These are phyloP conservation scores for Chelonia mydas DNA, from an alignment of 2,797 vertebrate species.

Conservation along the genomic window DNA sequence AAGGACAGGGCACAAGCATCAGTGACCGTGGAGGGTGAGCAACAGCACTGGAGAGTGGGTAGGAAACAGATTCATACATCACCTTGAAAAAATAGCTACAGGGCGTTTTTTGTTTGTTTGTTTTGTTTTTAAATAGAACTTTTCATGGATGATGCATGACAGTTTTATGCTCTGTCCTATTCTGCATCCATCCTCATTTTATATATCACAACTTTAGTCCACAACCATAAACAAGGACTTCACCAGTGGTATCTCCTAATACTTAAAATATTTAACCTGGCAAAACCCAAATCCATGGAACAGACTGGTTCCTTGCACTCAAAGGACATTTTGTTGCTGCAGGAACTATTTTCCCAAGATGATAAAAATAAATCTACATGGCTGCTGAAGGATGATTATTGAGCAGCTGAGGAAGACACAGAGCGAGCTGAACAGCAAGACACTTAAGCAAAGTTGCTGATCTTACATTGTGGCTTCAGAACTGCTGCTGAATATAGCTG, in stretches of 20 bases:
- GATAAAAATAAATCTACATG: constrained; percentile 39
- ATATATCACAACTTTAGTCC: constrained; percentile 60
- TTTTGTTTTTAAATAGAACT: neutral
- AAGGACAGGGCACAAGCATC: neutral
- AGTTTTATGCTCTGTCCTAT: constrained; percentile 73
- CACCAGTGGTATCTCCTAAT: constrained; percentile 42
- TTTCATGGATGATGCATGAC: constrained; percentile 53
- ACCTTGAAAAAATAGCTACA: neutral
- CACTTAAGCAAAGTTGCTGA: constrained; percentile 14
- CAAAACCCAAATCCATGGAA: constrained; percentile 54
- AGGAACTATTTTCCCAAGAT: constrained; percentile 40
- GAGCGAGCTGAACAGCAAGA: constrained; percentile 50
- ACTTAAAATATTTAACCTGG: constrained; percentile 69
- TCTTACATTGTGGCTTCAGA: constrained; percentile 17
- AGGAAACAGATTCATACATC: constrained; percentile 32
- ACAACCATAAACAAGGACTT: constrained; percentile 51
- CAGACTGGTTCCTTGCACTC: constrained; percentile 60
- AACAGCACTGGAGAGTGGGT: constrained; percentile 35
- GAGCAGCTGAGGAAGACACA: constrained; percentile 58
- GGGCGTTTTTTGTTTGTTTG: neutral
- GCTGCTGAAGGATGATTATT: constrained; percentile 56
- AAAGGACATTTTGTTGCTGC: constrained; percentile 59
- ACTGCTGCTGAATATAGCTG: neutral
- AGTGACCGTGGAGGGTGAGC: neutral
- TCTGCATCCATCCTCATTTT: constrained; percentile 69